Percentiles rank a stretch among this genome's conserved stretches.
phyloP scores from a whole-genome alignment of 2,113 vertebrate species.

The Otus sunia region DNA sequence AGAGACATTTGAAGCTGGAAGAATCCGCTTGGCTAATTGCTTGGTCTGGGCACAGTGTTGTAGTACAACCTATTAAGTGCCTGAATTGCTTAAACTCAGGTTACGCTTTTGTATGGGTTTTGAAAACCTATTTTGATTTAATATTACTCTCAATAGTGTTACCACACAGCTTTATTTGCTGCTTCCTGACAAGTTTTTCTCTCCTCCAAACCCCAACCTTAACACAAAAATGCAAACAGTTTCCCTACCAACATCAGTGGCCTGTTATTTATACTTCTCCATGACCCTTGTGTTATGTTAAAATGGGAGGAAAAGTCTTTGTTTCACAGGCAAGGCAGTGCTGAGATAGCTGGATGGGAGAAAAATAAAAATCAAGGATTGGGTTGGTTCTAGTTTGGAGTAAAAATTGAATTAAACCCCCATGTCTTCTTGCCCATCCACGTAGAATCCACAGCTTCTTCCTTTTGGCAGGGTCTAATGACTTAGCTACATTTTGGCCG shows the following conservation, averaged over 20 bases:
- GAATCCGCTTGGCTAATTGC: slow-evolving; percentile 47
- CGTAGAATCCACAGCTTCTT: not conserved
- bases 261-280: not conserved
- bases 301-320: not conserved
- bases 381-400: not conserved
- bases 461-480: not conserved
- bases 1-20: slow-evolving; percentile 51
- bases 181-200: not conserved
- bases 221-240: not conserved
- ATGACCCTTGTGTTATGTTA: not conserved
- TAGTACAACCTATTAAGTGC: slow-evolving; percentile 64
- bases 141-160: slow-evolving; percentile 1
- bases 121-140: slow-evolving; percentile 42
- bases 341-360: not conserved
- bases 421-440: not conserved
- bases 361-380: not conserved
- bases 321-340: not conserved
- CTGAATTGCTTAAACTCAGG: slow-evolving; percentile 55
- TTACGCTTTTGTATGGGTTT: slow-evolving; percentile 26
- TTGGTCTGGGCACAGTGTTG: slow-evolving; percentile 51
- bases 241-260: not conserved
- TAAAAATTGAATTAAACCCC: not conserved
- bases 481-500: not conserved
- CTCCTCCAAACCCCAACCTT: not conserved
- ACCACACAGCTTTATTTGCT: not conserved